These are phyloP conservation scores for Nezara viridula DNA, from an alignment of 2,888 invertebrate species.

Conservation along the genomic window DNA sequence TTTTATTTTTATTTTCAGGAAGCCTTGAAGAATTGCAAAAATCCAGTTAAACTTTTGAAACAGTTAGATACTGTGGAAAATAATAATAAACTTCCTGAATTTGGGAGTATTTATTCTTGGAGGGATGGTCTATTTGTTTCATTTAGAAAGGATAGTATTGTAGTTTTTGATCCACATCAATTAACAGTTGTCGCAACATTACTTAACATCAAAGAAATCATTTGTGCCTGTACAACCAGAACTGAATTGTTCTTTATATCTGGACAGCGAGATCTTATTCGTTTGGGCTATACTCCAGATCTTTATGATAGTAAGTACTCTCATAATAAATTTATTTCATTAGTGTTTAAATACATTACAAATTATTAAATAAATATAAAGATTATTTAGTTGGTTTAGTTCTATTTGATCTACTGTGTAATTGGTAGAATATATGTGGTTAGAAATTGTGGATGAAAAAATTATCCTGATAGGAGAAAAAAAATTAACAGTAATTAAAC, in stretches of 20 bases:
- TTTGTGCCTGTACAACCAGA: constrained; percentile 64
- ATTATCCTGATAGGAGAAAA: no score
- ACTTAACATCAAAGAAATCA: constrained; percentile 59
- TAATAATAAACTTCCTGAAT: constrained; percentile 70
- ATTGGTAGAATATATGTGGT: no score
- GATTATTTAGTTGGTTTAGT: no score
- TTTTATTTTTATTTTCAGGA: constrained; percentile 67
- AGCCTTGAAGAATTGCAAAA: constrained; percentile 65
- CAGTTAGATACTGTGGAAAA: constrained; percentile 70
- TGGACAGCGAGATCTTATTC: constrained; percentile 81
- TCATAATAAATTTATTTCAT: background rate
- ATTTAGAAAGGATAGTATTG: constrained; percentile 79
- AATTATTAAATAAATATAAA: no score
- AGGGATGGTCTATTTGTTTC: constrained; percentile 81
- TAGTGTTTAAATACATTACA: background rate
- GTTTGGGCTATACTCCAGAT: constrained; percentile 84
- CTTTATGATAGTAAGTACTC: constrained; percentile 63
- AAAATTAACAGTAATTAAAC: no score
- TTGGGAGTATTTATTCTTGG: constrained; percentile 78
- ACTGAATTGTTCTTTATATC: constrained; percentile 83
- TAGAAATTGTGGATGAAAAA: no score
- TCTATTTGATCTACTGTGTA: no score
- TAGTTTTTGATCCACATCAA: constrained; percentile 81
- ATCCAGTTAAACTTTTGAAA: constrained; percentile 61
- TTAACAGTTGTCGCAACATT: constrained; percentile 70